Conservation (phyloP, 2,113 vertebrate genomes). For the Chroicocephalus ridibundus region DNA sequence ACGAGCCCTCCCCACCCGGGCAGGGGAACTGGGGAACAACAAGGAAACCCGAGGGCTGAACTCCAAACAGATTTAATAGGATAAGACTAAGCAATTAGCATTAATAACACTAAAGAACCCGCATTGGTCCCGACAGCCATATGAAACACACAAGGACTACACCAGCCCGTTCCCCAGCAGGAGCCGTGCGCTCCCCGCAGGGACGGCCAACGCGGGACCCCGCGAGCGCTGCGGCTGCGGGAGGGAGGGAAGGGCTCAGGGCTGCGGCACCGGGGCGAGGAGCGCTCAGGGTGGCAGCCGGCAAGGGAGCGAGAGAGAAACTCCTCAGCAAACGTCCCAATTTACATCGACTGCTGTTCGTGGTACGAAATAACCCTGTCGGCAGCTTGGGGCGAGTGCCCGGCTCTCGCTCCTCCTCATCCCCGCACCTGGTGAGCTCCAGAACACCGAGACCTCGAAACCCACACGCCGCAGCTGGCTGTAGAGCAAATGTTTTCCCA, state of each 20-base stretch:
- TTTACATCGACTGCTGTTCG: not conserved
- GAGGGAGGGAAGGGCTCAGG: not conserved
- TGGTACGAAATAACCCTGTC: not conserved
- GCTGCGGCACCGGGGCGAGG: too few species aligned
- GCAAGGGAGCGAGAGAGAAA: not conserved
- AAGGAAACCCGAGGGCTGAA: too few species aligned
- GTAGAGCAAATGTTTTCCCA: not conserved
- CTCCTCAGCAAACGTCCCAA: not conserved
- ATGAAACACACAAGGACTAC: not conserved
- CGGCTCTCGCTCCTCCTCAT: not conserved
- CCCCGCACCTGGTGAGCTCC: too few species aligned
- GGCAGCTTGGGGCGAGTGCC: not conserved
- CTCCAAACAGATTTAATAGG: not conserved
- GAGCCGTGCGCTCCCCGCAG: too few species aligned
- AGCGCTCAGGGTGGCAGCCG: too few species aligned
- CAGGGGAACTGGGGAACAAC: too few species aligned
- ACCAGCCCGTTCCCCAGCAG: too few species aligned
- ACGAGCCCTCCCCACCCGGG: too few species aligned
- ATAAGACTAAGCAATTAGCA: not conserved
- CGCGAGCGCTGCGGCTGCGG: too few species aligned
- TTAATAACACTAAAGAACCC: not conserved
- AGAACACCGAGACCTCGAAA: too few species aligned
- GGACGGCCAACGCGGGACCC: not conserved
- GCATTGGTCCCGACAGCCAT: not conserved
- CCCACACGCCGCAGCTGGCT: not conserved